These are phyloP conservation scores for Lasioglossum marginatum DNA, from an alignment of 2,888 invertebrate species.

Conservation along the genomic window DNA sequence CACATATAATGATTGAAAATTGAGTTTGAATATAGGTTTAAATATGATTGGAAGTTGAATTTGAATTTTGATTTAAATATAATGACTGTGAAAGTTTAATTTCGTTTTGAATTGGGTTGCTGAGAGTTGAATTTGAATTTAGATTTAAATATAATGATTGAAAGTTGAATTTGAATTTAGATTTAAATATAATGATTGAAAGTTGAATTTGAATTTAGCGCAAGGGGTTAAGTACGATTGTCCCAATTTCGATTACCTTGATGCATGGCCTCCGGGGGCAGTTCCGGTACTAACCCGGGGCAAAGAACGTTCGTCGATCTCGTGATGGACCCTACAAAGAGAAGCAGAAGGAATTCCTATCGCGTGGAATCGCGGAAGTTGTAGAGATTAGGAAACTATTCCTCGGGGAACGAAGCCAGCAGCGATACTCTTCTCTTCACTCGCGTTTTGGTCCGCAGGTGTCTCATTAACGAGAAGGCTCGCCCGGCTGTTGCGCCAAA, in stretches of 20 bases:
- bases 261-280: not conserved
- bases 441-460: constrained; percentile 43
- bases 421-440: constrained; percentile 8
- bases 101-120: too few relatives aligned
- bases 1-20: too few relatives aligned
- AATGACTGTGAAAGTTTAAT: too few relatives aligned
- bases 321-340: not conserved
- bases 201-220: too few relatives aligned
- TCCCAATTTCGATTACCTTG: not conserved
- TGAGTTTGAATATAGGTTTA: too few relatives aligned
- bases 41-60: too few relatives aligned
- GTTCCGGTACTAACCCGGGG: not conserved
- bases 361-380: constrained; percentile 19
- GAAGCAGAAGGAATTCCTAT: constrained; percentile 23
- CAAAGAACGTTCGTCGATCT: not conserved
- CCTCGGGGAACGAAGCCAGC: constrained; percentile 14
- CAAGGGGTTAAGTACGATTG: too few relatives aligned
- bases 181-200: too few relatives aligned
- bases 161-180: too few relatives aligned
- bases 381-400: constrained; percentile 18
- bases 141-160: too few relatives aligned
- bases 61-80: too few relatives aligned
- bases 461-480: constrained; percentile 45
- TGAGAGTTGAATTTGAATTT: too few relatives aligned
- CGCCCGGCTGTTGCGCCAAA: constrained; percentile 39